A percentile compares a stretch with the other conserved stretches of the same genome.
Evolutionary conservation across 2,797 vertebrate species (phyloP).

Genomic region (Nyctibius grandis): DNA sequence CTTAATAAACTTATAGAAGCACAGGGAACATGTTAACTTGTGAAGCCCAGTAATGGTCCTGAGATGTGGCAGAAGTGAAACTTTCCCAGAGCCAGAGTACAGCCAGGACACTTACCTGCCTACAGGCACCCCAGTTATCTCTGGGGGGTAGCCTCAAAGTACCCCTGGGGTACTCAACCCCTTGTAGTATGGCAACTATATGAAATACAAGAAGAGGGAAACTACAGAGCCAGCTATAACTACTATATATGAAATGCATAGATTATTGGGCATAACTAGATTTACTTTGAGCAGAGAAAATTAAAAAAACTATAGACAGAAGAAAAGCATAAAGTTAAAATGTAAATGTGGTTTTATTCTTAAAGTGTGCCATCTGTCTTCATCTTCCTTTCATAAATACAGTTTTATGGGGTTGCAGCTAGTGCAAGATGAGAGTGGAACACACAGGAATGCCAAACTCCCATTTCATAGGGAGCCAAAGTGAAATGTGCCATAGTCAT

Average conservation of each 20-base stretch:
- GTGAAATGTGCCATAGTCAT: background rate
- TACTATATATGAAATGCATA: background rate
- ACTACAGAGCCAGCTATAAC: background rate
- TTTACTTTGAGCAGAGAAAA: background rate
- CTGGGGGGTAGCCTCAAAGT: rapidly evolving
- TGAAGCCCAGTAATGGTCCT: background rate
- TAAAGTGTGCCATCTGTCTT: background rate
- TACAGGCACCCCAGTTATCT: rapidly evolving
- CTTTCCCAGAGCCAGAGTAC: rapidly evolving
- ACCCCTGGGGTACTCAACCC: rapidly evolving
- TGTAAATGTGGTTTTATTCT: background rate
- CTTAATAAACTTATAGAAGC: background rate
- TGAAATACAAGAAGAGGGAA: background rate
- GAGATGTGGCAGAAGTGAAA: background rate
- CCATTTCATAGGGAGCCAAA: background rate
- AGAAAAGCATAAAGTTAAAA: background rate
- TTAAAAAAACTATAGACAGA: background rate
- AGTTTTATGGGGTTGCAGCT: background rate
- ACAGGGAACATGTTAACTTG: background rate
- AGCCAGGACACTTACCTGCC: background rate
- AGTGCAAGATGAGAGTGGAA: background rate
- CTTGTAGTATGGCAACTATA: too few relatives aligned
- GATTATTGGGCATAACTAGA: background rate
- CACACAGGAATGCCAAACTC: background rate
- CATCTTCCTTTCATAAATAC: background rate